These are phyloP conservation scores for Eira barbara DNA, from an alignment of 2,113 vertebrate genomes.

Conservation along the genomic window DNA sequence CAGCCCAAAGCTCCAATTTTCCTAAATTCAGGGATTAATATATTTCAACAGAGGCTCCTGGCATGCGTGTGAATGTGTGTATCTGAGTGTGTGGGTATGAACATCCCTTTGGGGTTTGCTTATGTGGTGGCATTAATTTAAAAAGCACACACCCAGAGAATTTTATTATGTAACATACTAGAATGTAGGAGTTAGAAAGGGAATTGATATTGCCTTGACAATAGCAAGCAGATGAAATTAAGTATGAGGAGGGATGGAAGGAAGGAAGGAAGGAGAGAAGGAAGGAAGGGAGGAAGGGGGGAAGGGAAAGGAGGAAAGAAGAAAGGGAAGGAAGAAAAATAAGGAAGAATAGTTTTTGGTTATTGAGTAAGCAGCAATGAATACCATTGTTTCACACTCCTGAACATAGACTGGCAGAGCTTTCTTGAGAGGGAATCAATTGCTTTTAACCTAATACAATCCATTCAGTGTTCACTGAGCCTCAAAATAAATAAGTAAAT, in stretches of 20 bases:
- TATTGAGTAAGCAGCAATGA: not conserved
- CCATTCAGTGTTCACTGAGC: not conserved
- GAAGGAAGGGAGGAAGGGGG: not conserved
- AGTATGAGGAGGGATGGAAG: slow-evolving; percentile 2
- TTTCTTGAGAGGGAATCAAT: not conserved
- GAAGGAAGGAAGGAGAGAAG: not conserved
- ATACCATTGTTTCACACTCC: not conserved
- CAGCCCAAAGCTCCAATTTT: slow-evolving; percentile 42
- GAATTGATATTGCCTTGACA: slow-evolving; percentile 48
- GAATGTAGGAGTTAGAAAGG: slow-evolving; percentile 55
- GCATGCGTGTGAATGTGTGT: not conserved
- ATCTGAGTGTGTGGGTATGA: not conserved
- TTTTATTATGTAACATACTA: slow-evolving; percentile 44
- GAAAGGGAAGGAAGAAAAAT: not conserved
- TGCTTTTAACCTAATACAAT: not conserved
- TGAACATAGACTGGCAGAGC: not conserved
- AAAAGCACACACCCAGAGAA: slow-evolving; percentile 70
- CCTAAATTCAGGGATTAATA: not conserved
- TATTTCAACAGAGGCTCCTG: slow-evolving; percentile 62
- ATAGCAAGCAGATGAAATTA: not conserved
- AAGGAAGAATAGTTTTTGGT: not conserved
- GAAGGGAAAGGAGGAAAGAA: not conserved
- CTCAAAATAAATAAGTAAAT: not conserved
- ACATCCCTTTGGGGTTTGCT: slow-evolving; percentile 70
- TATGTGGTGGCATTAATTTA: slow-evolving; percentile 75